Base-by-base conservation (phyloP, 2,113 vertebrate genomes). In the Diglossa brunneiventris region DNA sequence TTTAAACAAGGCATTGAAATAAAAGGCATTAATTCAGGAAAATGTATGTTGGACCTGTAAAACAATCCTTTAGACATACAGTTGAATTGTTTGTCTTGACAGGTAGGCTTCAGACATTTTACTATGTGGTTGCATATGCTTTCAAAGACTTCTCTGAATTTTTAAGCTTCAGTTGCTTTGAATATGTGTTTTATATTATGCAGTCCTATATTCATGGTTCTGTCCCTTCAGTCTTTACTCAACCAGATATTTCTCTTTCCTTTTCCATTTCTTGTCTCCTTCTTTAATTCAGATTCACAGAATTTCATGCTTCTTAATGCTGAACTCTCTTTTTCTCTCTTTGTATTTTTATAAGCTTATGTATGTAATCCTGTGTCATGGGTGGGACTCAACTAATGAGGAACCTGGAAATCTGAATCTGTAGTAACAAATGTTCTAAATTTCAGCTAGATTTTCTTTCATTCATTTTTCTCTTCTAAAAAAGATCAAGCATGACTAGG, bases 181-280 rank as follows among this genome's bases (percentile, higher is more conserved):
- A 74, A 83, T 21, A 13, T 67, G 1, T 23, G 18, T 77, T 70
- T 67, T 80, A 13, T 33, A 11, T 3, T 47, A 4, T n/a, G 13
- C 12, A 55, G 22, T 52, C 9, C 17, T 58, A 8, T 12, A 12
- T 74, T 87, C 0, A 0, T 64, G 16, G 4, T 69, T n/a, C 17
- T 67, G 12, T 7, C 14, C 10, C 7, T 73, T 69, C 6, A 8
- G 15, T 47, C 16, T 52, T 69, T 42, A 26, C 30, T 79, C 10
- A 76, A 15, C 5, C 55, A 41, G 8, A 22, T 41, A 11, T 31
- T 91, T 86, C 49, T 73, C 14, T 33, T 62, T 46, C 19, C 42
- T 76, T 83, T 72, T n/a, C 17, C 2, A 33, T 11, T 72, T 66
- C 20, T 58, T 70, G 5, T 9, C 13, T 50, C 15, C 50, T 33